Evolutionary conservation across 2,888 invertebrate genomes (phyloP).

Genomic region (Sacculina carcini): DNA sequence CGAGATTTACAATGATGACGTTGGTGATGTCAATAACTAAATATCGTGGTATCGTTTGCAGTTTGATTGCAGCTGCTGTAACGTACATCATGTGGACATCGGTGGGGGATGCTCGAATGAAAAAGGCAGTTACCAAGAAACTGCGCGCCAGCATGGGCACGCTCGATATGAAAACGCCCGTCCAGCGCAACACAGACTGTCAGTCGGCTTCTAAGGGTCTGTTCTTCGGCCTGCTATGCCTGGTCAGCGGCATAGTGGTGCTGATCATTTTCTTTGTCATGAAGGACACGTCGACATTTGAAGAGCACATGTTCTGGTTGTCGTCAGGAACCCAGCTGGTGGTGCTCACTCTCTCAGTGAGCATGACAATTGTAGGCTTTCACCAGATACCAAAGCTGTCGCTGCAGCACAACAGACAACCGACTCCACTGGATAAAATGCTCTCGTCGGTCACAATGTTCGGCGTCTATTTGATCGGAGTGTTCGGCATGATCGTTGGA

Average conservation of each 20-base stretch:
- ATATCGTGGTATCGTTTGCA: slow-evolving; percentile 16
- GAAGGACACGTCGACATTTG: slow-evolving; percentile 25
- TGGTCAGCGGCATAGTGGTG: slow-evolving; percentile 27
- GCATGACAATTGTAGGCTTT: slow-evolving; percentile 24
- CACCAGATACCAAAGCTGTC: slow-evolving; percentile 23
- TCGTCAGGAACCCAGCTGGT: slow-evolving; percentile 24
- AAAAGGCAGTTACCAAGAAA: slow-evolving; percentile 11
- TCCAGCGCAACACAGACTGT: slow-evolving; percentile 21
- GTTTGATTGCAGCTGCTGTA: slow-evolving; percentile 28
- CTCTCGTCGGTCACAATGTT: slow-evolving; percentile 23
- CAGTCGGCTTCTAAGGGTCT: slow-evolving; percentile 28
- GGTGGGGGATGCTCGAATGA: slow-evolving; percentile 20
- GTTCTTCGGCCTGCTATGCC: slow-evolving; percentile 26
- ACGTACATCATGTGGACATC: slow-evolving; percentile 29
- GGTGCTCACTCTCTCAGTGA: slow-evolving; percentile 21
- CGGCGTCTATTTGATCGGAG: slow-evolving; percentile 25
- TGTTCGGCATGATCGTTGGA: slow-evolving; percentile 25
- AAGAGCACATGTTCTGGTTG: slow-evolving; percentile 24
- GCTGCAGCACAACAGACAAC: slow-evolving; percentile 18
- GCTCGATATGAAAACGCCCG: slow-evolving; percentile 8
- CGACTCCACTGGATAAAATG: slow-evolving; percentile 21
- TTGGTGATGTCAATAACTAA: too few relatives aligned
- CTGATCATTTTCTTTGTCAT: slow-evolving; percentile 28
- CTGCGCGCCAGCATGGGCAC: slow-evolving; percentile 5
- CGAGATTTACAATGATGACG: too few relatives aligned